These are phyloP conservation scores for Smittia aterrima DNA, from an alignment of 2,888 invertebrate genomes.

Conservation along the genomic window DNA sequence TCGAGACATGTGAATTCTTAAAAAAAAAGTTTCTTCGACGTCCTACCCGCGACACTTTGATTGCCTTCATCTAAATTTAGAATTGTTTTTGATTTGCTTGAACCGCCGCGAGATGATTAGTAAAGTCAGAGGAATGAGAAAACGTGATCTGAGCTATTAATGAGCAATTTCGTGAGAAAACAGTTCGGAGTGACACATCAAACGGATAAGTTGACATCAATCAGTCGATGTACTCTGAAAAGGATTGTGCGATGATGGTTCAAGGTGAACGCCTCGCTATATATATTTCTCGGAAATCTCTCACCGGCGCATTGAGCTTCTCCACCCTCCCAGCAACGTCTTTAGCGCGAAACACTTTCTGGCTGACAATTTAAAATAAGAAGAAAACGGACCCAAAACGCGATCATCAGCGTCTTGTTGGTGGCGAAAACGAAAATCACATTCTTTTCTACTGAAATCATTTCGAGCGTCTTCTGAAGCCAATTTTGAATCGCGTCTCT, in stretches of 20 bases:
- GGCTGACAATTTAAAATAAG: not conserved
- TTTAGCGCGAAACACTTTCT: not conserved
- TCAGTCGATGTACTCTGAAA: not conserved
- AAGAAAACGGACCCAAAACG: not conserved
- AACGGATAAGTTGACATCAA: constrained; percentile 23
- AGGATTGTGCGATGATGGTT: not conserved
- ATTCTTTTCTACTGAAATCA: constrained; percentile 37
- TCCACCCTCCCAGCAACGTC: not conserved
- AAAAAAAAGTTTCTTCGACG: not conserved
- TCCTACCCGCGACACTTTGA: not conserved
- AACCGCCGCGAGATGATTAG: not conserved
- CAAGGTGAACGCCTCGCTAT: not conserved
- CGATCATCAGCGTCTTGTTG: not conserved
- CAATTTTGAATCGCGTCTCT: not conserved
- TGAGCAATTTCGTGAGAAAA: not conserved
- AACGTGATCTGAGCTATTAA: constrained; percentile 7
- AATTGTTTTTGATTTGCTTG: not conserved
- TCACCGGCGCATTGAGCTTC: not conserved
- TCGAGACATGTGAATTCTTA: not conserved
- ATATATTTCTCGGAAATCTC: not conserved
- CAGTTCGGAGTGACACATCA: not conserved
- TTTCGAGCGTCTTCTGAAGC: constrained; percentile 2
- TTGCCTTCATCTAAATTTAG: not conserved
- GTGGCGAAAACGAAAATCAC: constrained; percentile 6
- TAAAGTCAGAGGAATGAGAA: not conserved